Conservation (phyloP, 2,888 invertebrate genomes). For the Eupithecia tripunctaria region DNA sequence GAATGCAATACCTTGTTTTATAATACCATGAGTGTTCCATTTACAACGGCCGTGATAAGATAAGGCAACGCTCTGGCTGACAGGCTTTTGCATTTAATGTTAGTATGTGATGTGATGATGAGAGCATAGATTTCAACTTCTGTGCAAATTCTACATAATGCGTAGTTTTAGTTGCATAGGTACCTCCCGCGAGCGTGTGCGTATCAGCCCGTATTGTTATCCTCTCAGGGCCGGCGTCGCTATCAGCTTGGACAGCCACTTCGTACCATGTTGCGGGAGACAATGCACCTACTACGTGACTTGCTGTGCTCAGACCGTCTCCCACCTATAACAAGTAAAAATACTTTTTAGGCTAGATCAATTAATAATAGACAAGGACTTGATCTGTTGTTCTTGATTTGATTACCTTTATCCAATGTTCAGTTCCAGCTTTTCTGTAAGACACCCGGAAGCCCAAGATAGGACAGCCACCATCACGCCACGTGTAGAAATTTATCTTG, state of each 20-base stretch:
- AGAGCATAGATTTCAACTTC: too few relatives aligned
- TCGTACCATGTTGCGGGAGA: slow-evolving; percentile 86
- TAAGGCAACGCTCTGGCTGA: too few relatives aligned
- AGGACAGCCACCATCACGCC: slow-evolving; percentile 93
- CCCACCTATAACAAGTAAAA: slow-evolving; percentile 62
- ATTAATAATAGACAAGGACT: not conserved
- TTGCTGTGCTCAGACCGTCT: slow-evolving; percentile 70
- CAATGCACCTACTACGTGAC: slow-evolving; percentile 81
- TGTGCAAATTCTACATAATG: too few relatives aligned
- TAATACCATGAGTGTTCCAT: too few relatives aligned
- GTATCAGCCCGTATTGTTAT: slow-evolving; percentile 85
- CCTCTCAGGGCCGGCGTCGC: slow-evolving; percentile 85
- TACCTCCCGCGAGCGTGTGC: slow-evolving; percentile 84
- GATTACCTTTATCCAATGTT: slow-evolving; percentile 77
- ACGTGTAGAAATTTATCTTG: slow-evolving; percentile 89
- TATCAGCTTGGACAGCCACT: slow-evolving; percentile 83
- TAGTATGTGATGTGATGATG: too few relatives aligned
- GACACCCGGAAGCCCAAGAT: slow-evolving; percentile 90
- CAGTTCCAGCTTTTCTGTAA: slow-evolving; percentile 84
- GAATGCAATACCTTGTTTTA: too few relatives aligned
- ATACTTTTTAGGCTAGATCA: not conserved
- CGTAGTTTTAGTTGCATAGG: slow-evolving; percentile 37
- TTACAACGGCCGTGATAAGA: too few relatives aligned
- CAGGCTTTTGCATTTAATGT: too few relatives aligned
- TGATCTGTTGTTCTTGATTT: not conserved